Base-by-base conservation (phyloP, 1,140 invertebrate genomes). In the Drepana arcuata region DNA sequence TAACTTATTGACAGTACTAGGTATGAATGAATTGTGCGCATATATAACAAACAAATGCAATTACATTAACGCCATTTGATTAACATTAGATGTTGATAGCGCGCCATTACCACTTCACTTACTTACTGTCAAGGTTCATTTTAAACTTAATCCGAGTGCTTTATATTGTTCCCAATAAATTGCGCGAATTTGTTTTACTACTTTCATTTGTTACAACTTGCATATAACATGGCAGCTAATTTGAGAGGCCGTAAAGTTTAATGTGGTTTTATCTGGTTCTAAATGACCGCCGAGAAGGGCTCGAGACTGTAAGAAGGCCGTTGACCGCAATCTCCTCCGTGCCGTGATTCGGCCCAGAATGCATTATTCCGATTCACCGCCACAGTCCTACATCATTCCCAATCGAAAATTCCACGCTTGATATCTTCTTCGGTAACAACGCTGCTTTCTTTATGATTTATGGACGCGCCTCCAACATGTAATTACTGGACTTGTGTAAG, bases 371-470 rank as follows among this genome's bases (percentile, higher is more conserved):
- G 56, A 71, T 65, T 67, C 62, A 62, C 51, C 51, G 48, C 51
- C 42, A 41, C 57, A 57, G 62, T 59, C 62, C 70, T 79, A 60
- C 69, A 75, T 72, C 62, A 72, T 74, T 65, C 66, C 55, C 64
- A 68, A 67, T 75, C 58, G 64, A 63, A 63, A 73, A 77, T 77
- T 75, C 67, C 69, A 68, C 56, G 62, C 58, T 61, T 71, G 67
- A 77, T 68, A 53, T 71, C 72, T 73, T 77, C 66, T 68, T 75
- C 45, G 57, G 63, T 65, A 63, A 59, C 50, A 35, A 34, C 56
- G 44, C 56, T 63, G 60, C 66, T 80, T 75, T 75, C 65, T 65
- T 66, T 74, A 70, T 75, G 62, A 72, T 75, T 75, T 72, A 77
- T 61, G 61, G 53, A 25, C 46, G 34, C 45, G 33, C 39, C 34